Percentiles rank a stretch among this genome's conserved stretches.
Conservation (phyloP, 2,113 vertebrate genomes). For the Lipotes vexillifer region DNA sequence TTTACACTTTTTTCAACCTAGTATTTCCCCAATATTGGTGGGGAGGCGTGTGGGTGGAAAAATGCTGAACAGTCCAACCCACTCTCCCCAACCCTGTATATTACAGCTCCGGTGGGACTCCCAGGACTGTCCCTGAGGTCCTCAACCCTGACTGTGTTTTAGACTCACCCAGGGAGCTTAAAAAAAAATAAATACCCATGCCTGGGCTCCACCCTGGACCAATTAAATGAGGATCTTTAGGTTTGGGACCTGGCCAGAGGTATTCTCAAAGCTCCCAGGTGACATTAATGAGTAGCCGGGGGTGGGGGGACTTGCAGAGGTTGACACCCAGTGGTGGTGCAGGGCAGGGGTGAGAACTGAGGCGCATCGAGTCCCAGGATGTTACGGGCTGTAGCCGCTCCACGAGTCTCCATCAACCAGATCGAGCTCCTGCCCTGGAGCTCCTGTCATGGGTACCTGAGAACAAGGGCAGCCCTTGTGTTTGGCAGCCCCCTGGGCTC, state of each 20-base stretch:
- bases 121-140: neutral
- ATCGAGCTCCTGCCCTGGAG: too few relatives aligned
- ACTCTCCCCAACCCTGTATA: fast-evolving
- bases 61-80: neutral
- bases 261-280: neutral
- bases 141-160: neutral
- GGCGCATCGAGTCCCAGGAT: neutral
- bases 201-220: neutral
- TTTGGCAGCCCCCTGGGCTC: neutral
- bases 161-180: neutral
- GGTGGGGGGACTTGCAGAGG: neutral
- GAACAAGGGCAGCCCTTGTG: neutral
- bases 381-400: fast-evolving
- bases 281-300: neutral
- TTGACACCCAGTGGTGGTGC: fast-evolving
- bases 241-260: neutral
- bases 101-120: neutral
- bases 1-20: neutral
- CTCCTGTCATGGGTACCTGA: neutral
- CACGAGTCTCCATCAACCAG: neutral
- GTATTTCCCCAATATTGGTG: neutral
- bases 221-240: neutral
- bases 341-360: neutral
- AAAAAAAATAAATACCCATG: neutral
- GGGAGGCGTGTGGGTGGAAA: neutral